These are phyloP conservation scores for Sebastes hubbsi DNA, from an alignment of 2,797 vertebrate genomes.

Conservation along the genomic window DNA sequence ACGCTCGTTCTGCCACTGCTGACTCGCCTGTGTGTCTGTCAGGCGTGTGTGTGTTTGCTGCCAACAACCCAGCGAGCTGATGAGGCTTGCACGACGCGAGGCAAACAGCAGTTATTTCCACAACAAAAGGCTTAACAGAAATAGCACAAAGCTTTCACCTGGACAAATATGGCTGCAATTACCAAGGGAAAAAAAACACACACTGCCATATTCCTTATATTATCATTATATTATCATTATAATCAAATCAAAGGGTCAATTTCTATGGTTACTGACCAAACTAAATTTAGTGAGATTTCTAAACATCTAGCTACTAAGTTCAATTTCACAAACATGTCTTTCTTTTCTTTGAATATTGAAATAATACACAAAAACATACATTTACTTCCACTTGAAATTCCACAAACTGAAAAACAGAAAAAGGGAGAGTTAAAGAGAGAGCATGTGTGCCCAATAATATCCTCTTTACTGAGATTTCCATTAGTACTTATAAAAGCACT, in stretches of 20 bases:
- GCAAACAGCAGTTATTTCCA: slow-evolving; percentile 53
- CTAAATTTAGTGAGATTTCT: neutral
- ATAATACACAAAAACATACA: neutral
- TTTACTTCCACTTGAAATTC: neutral
- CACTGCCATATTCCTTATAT: neutral
- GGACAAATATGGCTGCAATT: slow-evolving; percentile 34
- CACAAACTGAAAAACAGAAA: neutral
- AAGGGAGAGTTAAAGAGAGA: neutral
- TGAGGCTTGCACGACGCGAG: slow-evolving; percentile 22
- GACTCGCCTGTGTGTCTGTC: slow-evolving; percentile 2
- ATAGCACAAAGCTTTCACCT: slow-evolving; percentile 52
- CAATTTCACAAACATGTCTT: neutral
- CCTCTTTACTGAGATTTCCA: slow-evolving; percentile 37
- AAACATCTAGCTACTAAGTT: neutral
- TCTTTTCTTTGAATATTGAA: neutral
- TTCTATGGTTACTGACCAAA: neutral
- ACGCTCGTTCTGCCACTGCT: slow-evolving; percentile 26
- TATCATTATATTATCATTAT: neutral
- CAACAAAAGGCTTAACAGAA: slow-evolving; percentile 60
- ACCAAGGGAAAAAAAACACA: neutral
- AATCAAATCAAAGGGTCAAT: neutral
- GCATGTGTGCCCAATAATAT: slow-evolving; percentile 28
- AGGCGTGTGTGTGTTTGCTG: neutral
- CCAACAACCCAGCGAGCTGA: slow-evolving; percentile 30
- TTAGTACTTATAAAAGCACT: slow-evolving; percentile 53